Percentiles rank a stretch among this genome's conserved stretches.
These are phyloP conservation scores for Volucella bombylans DNA, from an alignment of 2,888 invertebrate species.

Conservation along the genomic window DNA sequence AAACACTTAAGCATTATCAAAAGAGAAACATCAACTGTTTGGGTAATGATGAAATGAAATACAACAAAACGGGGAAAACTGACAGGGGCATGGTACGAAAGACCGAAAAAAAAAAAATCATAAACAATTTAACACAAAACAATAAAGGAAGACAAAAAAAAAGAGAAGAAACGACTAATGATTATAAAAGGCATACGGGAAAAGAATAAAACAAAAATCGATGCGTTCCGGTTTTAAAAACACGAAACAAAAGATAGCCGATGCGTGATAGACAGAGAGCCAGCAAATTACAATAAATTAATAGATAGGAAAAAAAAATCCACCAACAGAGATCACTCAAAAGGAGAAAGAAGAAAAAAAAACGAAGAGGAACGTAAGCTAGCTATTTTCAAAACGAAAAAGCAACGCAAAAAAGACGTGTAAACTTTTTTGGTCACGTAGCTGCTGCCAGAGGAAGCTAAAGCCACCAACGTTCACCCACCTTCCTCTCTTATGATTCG, in stretches of 20 bases:
- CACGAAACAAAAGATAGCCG: slow-evolving; percentile 49
- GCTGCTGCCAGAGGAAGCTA: slow-evolving; percentile 40
- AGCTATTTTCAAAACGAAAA: slow-evolving; percentile 61
- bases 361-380: slow-evolving; percentile 58
- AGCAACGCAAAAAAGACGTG: slow-evolving; percentile 62
- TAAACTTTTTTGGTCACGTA: slow-evolving; percentile 72
- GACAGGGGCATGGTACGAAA: slow-evolving; percentile 11
- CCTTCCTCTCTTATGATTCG: slow-evolving; percentile 13
- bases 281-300: slow-evolving; percentile 55
- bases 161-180: slow-evolving; percentile 40
- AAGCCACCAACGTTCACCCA: slow-evolving; percentile 66
- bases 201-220: slow-evolving; percentile 74
- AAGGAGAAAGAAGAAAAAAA: slow-evolving; percentile 16
- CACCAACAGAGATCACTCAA: background rate
- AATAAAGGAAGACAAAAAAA: slow-evolving; percentile 25
- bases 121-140: slow-evolving; percentile 59
- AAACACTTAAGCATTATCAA: slow-evolving; percentile 37
- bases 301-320: slow-evolving; percentile 40
- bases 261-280: slow-evolving; percentile 37
- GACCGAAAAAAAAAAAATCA: slow-evolving; percentile 49
- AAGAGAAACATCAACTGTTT: slow-evolving; percentile 48
- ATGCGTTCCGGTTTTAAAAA: slow-evolving; percentile 75
- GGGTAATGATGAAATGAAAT: background rate
- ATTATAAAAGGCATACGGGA: slow-evolving; percentile 69
- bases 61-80: slow-evolving; percentile 1